Evolutionary conservation across 2,113 vertebrate species (phyloP).

Genomic region (Syrrhaptes paradoxus): DNA sequence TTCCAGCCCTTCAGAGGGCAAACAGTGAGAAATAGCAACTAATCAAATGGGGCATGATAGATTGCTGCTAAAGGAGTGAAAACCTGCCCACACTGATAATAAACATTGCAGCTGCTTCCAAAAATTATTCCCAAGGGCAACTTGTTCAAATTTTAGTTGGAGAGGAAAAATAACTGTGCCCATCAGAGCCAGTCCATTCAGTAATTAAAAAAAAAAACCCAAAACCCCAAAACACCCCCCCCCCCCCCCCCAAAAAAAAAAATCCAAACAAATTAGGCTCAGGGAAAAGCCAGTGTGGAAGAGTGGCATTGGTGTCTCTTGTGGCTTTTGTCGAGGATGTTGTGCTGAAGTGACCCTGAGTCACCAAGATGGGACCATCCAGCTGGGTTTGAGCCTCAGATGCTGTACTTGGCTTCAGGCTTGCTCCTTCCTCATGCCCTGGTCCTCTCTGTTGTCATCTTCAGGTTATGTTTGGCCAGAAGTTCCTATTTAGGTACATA

Average conservation of each 20-base stretch:
- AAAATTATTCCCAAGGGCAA: conserved; percentile 7
- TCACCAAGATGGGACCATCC: neutral
- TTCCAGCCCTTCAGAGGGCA: neutral
- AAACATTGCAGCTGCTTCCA: conserved; percentile 20
- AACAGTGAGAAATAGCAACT: neutral
- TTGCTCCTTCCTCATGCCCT: neutral
- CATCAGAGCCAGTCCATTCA: neutral
- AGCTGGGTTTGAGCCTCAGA: neutral
- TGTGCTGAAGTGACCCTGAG: neutral
- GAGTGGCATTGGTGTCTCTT: neutral
- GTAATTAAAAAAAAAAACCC: neutral
- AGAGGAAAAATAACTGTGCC: conserved; percentile 6
- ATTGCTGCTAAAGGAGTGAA: conserved; percentile 11
- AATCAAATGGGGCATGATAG: neutral
- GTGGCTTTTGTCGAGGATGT: neutral
- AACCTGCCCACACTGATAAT: neutral
- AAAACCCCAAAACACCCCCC: too few relatives aligned
- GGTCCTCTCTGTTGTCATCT: neutral
- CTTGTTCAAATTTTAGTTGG: neutral
- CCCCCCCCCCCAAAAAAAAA: too few relatives aligned
- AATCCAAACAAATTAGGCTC: too few relatives aligned
- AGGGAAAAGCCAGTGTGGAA: neutral
- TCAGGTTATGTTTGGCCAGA: neutral
- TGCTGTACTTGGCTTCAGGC: neutral
- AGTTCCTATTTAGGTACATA: fast-evolving